Percentiles rank a stretch among this genome's conserved stretches.
Evolutionary conservation across 1,140 invertebrate genomes (phyloP).

Genomic region (Drosophila subobscura): DNA sequence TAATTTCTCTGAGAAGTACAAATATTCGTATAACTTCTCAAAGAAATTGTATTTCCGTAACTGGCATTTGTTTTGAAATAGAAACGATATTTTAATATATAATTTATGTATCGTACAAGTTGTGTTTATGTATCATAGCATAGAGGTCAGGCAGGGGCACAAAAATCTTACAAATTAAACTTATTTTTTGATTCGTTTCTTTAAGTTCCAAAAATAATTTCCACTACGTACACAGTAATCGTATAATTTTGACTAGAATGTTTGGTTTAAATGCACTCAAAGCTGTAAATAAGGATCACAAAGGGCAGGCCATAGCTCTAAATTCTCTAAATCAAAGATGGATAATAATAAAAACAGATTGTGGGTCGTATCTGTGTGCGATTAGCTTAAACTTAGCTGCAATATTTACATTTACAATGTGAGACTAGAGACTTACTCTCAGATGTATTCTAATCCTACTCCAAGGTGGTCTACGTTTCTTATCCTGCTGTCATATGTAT

Average conservation of each 20-base stretch:
- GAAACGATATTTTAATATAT: no score
- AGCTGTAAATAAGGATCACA: conserved; percentile 50
- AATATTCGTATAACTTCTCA: no score
- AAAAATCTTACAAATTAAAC: conserved; percentile 19
- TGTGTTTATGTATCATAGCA: conserved; percentile 16
- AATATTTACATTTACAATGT: conserved; percentile 35
- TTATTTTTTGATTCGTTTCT: conserved; percentile 20
- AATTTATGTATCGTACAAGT: background rate
- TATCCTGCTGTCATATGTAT: conserved; percentile 29
- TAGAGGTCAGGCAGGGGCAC: background rate
- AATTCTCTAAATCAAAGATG: conserved; percentile 37
- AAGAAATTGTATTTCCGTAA: no score
- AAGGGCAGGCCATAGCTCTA: conserved; percentile 24
- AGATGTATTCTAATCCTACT: conserved; percentile 11
- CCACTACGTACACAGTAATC: conserved; percentile 7
- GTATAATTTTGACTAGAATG: conserved; percentile 49
- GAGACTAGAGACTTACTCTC: conserved; percentile 24
- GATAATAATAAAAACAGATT: conserved; percentile 8
- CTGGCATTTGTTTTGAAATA: no score
- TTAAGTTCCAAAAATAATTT: conserved; percentile 37
- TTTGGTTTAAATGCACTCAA: conserved; percentile 28
- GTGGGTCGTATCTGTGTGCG: conserved; percentile 15
- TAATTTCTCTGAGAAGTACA: no score
- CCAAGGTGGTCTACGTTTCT: conserved; percentile 44
- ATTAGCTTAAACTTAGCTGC: conserved; percentile 30